Evolutionary conservation across 2,113 vertebrate genomes (phyloP).

Genomic region (Barbus barbus): DNA sequence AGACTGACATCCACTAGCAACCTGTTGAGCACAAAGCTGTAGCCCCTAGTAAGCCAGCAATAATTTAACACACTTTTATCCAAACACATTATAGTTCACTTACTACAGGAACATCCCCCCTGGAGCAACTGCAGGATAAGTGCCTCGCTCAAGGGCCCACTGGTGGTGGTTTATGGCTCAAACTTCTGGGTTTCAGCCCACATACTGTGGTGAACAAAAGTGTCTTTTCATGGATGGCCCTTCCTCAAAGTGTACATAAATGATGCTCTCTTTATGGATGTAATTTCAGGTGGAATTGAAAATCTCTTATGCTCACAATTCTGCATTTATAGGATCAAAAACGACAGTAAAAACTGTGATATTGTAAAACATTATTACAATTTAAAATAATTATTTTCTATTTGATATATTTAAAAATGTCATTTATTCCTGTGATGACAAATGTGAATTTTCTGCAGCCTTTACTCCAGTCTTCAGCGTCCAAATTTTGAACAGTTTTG

Average conservation of each 20-base stretch:
- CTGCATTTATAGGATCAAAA: background rate
- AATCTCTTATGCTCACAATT: background rate
- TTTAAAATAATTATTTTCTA: too few species aligned
- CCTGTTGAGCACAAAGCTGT: background rate
- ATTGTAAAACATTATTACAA: too few species aligned
- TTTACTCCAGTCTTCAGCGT: background rate
- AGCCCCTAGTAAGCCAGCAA: background rate
- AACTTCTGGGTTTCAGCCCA: background rate
- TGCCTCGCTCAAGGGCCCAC: background rate
- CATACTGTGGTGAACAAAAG: background rate
- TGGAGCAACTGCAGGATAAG: conserved; percentile 9
- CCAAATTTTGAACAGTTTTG: too few species aligned
- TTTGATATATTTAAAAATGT: too few species aligned
- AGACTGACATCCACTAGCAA: background rate
- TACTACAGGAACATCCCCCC: conserved; percentile 1
- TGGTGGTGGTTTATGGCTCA: background rate
- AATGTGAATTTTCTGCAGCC: background rate
- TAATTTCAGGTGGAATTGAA: background rate
- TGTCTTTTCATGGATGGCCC: background rate
- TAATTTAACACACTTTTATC: conserved; percentile 15
- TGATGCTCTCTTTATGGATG: background rate
- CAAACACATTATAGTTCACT: background rate
- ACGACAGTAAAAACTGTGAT: too few species aligned
- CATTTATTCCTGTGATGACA: background rate
- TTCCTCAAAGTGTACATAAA: background rate